phyloP scores from a whole-genome alignment of 2,797 vertebrate species.

The Masticophis lateralis region DNA sequence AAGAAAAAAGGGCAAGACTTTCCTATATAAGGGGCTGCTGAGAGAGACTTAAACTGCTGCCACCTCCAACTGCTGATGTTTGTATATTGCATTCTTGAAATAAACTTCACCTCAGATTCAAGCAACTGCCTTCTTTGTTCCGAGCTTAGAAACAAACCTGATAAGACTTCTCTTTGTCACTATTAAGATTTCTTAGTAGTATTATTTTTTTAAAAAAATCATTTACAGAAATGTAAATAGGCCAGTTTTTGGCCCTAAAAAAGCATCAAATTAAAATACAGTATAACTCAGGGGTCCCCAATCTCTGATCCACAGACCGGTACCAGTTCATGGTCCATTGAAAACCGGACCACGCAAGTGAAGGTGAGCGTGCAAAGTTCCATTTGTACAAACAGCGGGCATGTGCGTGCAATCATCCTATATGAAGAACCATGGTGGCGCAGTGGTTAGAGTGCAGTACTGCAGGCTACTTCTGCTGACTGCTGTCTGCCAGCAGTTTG shows the following conservation, averaged over 20 bases:
- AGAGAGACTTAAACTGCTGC: background rate
- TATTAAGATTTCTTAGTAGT: background rate
- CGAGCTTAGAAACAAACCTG: background rate
- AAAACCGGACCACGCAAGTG: background rate
- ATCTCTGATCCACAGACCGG: accelerated
- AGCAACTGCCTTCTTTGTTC: background rate
- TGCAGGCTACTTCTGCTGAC: no score
- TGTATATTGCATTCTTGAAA: background rate
- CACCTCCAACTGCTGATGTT: background rate
- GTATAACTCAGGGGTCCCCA: background rate
- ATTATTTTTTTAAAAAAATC: background rate
- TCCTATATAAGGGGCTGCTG: background rate
- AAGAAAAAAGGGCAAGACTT: background rate
- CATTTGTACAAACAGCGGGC: background rate
- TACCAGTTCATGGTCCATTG: background rate
- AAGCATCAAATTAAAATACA: background rate
- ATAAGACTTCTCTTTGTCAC: background rate
- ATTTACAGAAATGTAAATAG: background rate
- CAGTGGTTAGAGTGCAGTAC: no score
- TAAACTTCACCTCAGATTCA: background rate
- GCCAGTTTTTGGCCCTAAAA: background rate
- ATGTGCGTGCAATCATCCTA: background rate
- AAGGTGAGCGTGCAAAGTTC: background rate
- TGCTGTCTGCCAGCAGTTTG: no score
- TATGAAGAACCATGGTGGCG: no score